Evolutionary conservation across 2,888 invertebrate species (phyloP).

Genomic region (Eumacrocentrus americanus): DNA sequence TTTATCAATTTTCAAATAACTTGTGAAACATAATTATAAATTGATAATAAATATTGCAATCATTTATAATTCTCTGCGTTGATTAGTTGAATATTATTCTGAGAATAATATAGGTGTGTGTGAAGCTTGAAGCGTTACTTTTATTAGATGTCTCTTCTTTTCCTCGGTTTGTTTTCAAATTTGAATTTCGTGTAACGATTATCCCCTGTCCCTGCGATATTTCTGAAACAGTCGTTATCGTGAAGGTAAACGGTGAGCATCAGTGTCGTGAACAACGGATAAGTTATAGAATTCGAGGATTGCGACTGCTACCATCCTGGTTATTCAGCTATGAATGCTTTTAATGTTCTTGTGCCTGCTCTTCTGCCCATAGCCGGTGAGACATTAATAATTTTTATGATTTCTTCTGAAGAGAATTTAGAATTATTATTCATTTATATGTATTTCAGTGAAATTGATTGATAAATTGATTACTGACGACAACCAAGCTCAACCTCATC

Average conservation of each 20-base stretch:
- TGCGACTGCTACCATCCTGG: too few species aligned
- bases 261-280: not conserved
- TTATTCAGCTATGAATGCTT: too few species aligned
- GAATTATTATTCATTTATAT: not conserved
- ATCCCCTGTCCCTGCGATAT: too few species aligned
- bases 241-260: not conserved
- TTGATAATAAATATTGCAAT: not conserved
- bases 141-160: too few species aligned
- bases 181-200: too few species aligned
- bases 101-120: too few species aligned
- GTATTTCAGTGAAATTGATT: slow-evolving; percentile 32
- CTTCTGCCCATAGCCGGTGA: not conserved
- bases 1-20: not conserved
- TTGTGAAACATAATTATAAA: not conserved
- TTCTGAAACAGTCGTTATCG: not conserved
- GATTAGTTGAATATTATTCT: too few species aligned
- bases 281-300: too few species aligned
- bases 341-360: too few species aligned
- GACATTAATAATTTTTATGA: not conserved
- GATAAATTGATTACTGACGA: slow-evolving; percentile 33
- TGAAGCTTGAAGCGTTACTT: too few species aligned
- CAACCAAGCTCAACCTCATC: slow-evolving; percentile 9
- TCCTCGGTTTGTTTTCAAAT: too few species aligned
- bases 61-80: not conserved
- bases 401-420: not conserved